Percentiles rank a stretch among this genome's conserved stretches.
Conservation (phyloP, 2,888 invertebrate genomes). For the Oasisia sp. region DNA sequence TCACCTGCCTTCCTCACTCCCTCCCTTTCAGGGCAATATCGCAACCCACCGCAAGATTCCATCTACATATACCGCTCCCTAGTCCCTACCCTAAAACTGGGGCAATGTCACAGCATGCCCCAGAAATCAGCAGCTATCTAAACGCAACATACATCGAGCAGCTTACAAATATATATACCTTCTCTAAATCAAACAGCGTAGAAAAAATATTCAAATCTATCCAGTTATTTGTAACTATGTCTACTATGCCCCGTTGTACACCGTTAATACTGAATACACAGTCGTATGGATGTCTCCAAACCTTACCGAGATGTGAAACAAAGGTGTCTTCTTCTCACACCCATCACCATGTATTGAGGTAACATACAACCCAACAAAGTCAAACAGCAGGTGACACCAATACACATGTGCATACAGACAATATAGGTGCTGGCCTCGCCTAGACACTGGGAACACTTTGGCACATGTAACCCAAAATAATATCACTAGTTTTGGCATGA, state of each 20-base stretch:
- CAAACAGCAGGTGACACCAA: not conserved
- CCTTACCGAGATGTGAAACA: not conserved
- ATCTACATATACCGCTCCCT: too few relatives aligned
- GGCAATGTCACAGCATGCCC: not conserved
- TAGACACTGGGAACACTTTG: not conserved
- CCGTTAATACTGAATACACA: not conserved
- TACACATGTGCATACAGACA: not conserved
- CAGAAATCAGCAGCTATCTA: too few relatives aligned
- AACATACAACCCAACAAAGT: not conserved
- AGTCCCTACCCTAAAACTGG: too few relatives aligned
- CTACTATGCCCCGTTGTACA: not conserved
- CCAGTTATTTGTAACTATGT: not conserved
- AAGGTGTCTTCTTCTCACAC: not conserved
- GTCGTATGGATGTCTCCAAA: not conserved
- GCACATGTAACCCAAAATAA: not conserved
- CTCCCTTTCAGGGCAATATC: too few relatives aligned
- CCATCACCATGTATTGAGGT: not conserved
- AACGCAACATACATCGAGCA: not conserved
- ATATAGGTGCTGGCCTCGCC: not conserved
- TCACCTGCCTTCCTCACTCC: too few relatives aligned
- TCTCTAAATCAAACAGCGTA: not conserved
- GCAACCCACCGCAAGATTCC: too few relatives aligned
- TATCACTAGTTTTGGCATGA: slow-evolving; percentile 1
- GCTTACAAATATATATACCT: not conserved
- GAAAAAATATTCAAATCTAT: not conserved